Conservation (phyloP, 2,113 vertebrate species). For the Albula glossodonta region DNA sequence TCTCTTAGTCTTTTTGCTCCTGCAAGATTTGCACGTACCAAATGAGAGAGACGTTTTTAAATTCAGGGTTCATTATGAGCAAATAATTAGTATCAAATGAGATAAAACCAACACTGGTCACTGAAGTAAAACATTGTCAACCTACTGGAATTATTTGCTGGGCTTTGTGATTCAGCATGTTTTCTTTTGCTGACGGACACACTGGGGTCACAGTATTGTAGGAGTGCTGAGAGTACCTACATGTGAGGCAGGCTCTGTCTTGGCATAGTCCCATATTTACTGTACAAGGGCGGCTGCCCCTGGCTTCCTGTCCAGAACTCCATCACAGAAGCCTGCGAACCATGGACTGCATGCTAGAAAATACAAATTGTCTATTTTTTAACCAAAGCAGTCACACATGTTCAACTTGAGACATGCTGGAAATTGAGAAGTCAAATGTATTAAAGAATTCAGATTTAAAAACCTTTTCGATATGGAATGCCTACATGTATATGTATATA, state of each 20-base stretch:
- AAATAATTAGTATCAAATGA: background rate
- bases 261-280: constrained; percentile 59
- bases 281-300: constrained; percentile 46
- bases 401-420: background rate
- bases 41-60: no score
- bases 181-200: background rate
- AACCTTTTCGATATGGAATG: background rate
- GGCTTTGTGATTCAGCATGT: background rate
- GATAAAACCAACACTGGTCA: background rate
- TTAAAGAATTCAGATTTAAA: background rate
- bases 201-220: background rate
- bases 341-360: constrained; percentile 32
- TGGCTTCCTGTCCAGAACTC: constrained; percentile 60
- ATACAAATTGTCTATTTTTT: background rate
- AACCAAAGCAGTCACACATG: background rate
- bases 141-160: background rate
- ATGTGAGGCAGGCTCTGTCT: constrained; percentile 51
- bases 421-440: background rate
- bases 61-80: no score
- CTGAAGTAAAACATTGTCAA: background rate
- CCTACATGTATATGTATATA: no score
- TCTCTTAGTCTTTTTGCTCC: no score
- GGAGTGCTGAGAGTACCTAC: constrained; percentile 39
- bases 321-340: constrained; percentile 49
- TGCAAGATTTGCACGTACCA: no score